phyloP scores from a whole-genome alignment of 2,888 invertebrate species.

The Theretra japonica region DNA sequence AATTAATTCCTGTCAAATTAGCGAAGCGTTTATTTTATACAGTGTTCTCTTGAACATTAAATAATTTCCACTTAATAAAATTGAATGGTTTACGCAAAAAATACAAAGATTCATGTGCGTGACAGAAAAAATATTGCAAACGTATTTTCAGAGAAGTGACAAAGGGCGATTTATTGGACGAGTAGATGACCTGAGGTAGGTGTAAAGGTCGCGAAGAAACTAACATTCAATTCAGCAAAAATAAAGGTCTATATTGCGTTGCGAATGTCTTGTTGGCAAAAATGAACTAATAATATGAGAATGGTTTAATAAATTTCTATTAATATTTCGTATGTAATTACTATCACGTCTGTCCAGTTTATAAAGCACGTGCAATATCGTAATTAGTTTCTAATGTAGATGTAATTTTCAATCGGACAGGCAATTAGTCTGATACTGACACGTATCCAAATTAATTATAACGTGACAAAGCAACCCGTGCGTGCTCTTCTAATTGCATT shows the following conservation, averaged over 20 bases:
- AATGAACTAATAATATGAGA: not conserved
- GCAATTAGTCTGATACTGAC: not conserved
- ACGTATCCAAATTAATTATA: not conserved
- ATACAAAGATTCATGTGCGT: not conserved
- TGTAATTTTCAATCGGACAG: not conserved
- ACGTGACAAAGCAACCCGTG: not conserved
- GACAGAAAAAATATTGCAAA: not conserved
- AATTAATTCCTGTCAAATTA: not conserved
- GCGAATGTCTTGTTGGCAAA: not conserved
- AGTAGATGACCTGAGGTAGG: not conserved
- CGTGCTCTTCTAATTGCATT: too few species aligned
- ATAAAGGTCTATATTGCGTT: not conserved
- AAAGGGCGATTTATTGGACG: not conserved
- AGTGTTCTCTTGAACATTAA: not conserved
- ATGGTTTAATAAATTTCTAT: not conserved
- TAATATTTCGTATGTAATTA: not conserved
- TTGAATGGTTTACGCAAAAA: not conserved
- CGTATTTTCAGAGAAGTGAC: not conserved
- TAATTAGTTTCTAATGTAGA: slow-evolving; percentile 11
- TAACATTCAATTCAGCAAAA: not conserved
- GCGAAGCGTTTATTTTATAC: not conserved
- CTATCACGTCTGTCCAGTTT: not conserved
- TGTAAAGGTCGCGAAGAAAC: not conserved
- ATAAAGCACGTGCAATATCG: not conserved
- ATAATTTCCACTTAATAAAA: not conserved